Conservation (phyloP, 2,888 invertebrate genomes). For the Ichneumoninae sp. region DNA sequence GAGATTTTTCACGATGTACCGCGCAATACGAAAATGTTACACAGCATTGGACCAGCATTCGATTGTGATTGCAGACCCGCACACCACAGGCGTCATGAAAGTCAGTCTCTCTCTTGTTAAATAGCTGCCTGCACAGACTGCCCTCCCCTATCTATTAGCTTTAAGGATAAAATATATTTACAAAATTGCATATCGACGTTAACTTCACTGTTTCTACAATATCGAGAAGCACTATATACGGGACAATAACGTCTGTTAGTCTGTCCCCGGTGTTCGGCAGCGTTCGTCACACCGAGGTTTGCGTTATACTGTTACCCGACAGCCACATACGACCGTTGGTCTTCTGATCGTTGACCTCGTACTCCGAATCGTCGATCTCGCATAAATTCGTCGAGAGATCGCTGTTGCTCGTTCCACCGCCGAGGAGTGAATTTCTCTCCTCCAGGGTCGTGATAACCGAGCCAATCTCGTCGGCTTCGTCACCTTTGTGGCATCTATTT, state of each 20-base stretch:
- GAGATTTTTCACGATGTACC: conserved; percentile 40
- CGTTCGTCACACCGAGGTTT: conserved; percentile 84
- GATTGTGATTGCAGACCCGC: conserved; percentile 25
- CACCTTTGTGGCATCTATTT: conserved; percentile 82
- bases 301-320: conserved; percentile 82
- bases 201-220: conserved; percentile 58
- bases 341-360: conserved; percentile 86
- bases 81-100: conserved; percentile 49
- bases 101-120: conserved; percentile 69
- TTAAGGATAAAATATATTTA: conserved; percentile 74
- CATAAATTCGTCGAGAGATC: conserved; percentile 95
- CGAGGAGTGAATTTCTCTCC: conserved; percentile 91
- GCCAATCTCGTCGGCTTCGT: conserved; percentile 87
- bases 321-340: conserved; percentile 82
- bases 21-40: conserved; percentile 6
- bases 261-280: conserved; percentile 43
- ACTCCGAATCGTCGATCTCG: conserved; percentile 96
- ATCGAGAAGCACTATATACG: conserved; percentile 25
- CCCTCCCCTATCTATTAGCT: conserved; percentile 65
- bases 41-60: conserved; percentile 30
- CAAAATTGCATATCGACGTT: conserved; percentile 79
- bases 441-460: conserved; percentile 90
- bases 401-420: conserved; percentile 91
- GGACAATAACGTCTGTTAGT: neutral
- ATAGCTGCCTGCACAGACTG: conserved; percentile 79